phyloP scores from a whole-genome alignment of 2,888 invertebrate genomes.

The Dione vanillae region DNA sequence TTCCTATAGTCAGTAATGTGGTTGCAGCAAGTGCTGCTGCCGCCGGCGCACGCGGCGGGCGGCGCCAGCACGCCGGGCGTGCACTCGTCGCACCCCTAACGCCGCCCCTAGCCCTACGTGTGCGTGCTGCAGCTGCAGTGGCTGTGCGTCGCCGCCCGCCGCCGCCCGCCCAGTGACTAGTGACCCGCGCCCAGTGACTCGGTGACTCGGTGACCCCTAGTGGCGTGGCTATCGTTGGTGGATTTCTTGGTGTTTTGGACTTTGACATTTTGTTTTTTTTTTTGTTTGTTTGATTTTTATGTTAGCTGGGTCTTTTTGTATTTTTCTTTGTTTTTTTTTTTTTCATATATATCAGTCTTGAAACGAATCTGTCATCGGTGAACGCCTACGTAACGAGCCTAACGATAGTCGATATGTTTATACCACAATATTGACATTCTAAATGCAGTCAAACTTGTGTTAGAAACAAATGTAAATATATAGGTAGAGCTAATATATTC shows the following conservation, averaged over 20 bases:
- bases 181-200: conserved; percentile 54
- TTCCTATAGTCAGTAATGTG: too few relatives aligned
- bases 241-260: background rate
- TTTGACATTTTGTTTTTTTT: background rate
- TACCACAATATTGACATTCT: conserved; percentile 25
- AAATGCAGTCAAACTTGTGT: conserved; percentile 33
- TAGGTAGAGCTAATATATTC: conserved; percentile 43
- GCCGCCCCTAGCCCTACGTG: conserved; percentile 47
- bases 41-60: conserved; percentile 58
- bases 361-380: background rate
- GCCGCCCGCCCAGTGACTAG: conserved; percentile 55
- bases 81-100: conserved; percentile 63
- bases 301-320: too few relatives aligned
- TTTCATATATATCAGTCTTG: background rate
- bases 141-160: conserved; percentile 42
- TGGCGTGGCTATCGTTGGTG: conserved; percentile 3
- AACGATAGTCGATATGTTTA: conserved; percentile 2
- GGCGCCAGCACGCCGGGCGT: conserved; percentile 64
- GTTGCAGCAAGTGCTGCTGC: conserved; percentile 63
- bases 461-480: conserved; percentile 37
- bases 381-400: background rate
- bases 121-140: conserved; percentile 43
- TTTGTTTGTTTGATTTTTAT: too few relatives aligned
- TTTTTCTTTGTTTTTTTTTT: too few relatives aligned
- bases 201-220: conserved; percentile 37